Conservation (phyloP, 2,888 invertebrate species). For the Hemistola chrysoprasaria region DNA sequence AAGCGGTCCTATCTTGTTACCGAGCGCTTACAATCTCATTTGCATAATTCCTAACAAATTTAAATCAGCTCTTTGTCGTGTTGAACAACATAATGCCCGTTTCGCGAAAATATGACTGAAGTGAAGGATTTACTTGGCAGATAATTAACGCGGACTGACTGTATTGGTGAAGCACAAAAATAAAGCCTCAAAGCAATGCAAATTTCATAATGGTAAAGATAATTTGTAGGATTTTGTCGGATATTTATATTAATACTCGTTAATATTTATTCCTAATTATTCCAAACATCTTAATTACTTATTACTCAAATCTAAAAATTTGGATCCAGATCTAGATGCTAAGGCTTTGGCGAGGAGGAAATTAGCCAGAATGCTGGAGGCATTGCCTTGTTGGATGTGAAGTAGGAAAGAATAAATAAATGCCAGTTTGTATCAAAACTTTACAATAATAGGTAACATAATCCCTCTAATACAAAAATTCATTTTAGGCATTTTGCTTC, state of each 20-base stretch:
- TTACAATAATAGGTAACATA: too few species aligned
- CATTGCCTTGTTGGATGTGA: too few species aligned
- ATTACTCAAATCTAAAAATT: too few species aligned
- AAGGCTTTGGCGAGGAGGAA: too few species aligned
- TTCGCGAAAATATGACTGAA: conserved; percentile 41
- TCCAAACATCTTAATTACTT: too few species aligned
- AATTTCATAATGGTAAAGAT: conserved; percentile 12
- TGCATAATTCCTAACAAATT: conserved; percentile 73
- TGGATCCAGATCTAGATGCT: too few species aligned
- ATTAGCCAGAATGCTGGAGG: too few species aligned
- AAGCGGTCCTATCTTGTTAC: conserved; percentile 59
- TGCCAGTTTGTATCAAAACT: too few species aligned
- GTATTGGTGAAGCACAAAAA: conserved; percentile 5
- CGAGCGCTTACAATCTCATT: conserved; percentile 66
- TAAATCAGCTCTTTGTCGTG: conserved; percentile 66
- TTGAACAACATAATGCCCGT: conserved; percentile 62
- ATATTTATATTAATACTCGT: conserved; percentile 7
- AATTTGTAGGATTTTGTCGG: conserved; percentile 16
- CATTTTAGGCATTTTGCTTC: too few species aligned
- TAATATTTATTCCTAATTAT: background rate
- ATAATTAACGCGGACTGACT: conserved; percentile 36
- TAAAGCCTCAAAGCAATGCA: conserved; percentile 15
- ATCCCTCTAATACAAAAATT: too few species aligned
- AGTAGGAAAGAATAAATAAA: too few species aligned
- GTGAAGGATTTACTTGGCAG: conserved; percentile 46